Percentiles rank a stretch among this genome's conserved stretches.
Evolutionary conservation across 2,888 invertebrate genomes (phyloP).

Genomic region (Cheiracanthium punctorium): DNA sequence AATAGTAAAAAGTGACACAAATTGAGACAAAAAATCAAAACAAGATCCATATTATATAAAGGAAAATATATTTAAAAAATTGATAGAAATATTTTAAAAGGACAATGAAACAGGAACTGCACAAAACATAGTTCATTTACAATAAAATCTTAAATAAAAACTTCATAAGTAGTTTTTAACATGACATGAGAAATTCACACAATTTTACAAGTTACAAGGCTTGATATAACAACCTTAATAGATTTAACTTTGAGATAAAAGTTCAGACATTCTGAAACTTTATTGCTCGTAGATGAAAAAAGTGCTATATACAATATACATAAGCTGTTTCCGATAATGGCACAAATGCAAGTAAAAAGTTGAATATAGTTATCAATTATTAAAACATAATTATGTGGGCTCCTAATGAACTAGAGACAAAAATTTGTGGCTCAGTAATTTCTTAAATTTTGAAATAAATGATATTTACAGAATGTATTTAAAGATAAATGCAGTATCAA

Average conservation of each 20-base stretch:
- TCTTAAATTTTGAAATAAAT: too few relatives aligned
- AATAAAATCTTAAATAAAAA: slow-evolving; percentile 61
- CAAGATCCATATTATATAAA: slow-evolving; percentile 43
- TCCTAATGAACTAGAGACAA: too few relatives aligned
- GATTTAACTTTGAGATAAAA: slow-evolving; percentile 21
- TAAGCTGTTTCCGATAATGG: slow-evolving; percentile 14
- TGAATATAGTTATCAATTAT: not conserved
- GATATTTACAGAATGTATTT: too few relatives aligned
- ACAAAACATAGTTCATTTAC: slow-evolving; percentile 39
- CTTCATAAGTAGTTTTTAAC: slow-evolving; percentile 36
- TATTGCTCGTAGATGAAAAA: slow-evolving; percentile 21
- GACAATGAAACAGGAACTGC: slow-evolving; percentile 50
- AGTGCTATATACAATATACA: slow-evolving; percentile 23
- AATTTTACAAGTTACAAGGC: slow-evolving; percentile 5
- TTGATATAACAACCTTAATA: not conserved
- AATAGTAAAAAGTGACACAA: too few relatives aligned
- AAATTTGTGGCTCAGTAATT: too few relatives aligned
- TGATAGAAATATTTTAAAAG: slow-evolving; percentile 67
- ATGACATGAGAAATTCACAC: slow-evolving; percentile 1
- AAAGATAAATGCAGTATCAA: too few relatives aligned
- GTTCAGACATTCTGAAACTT: slow-evolving; percentile 8
- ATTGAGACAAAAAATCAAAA: not conserved
- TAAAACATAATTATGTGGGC: too few relatives aligned
- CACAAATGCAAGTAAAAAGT: slow-evolving; percentile 18
- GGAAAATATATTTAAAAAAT: slow-evolving; percentile 68